Conservation (phyloP, 1,140 invertebrate genomes). For the Drosophila ficusphila region DNA sequence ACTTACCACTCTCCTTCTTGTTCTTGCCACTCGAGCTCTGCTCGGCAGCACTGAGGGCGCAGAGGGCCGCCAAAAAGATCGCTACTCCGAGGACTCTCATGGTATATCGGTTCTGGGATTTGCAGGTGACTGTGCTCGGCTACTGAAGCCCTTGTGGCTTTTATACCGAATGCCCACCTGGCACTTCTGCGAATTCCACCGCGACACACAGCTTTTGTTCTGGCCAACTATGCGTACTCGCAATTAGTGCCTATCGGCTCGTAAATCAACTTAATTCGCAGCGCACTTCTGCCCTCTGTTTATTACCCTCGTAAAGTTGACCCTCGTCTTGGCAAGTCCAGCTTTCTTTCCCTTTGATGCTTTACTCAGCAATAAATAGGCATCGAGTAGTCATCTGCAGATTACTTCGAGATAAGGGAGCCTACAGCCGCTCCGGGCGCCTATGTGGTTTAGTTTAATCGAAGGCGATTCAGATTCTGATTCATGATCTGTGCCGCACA, state of each 20-base stretch:
- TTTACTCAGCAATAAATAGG: constrained; percentile 70
- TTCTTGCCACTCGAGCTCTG: neutral
- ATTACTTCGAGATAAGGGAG: constrained; percentile 15
- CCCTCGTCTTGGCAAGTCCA: constrained; percentile 43
- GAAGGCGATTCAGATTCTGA: constrained; percentile 15
- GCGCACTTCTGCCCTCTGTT: constrained; percentile 19
- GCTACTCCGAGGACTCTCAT: constrained; percentile 31
- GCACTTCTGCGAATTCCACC: constrained; percentile 10
- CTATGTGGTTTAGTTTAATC: constrained; percentile 65
- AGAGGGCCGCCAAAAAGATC: constrained; percentile 8
- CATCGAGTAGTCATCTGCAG: constrained; percentile 43
- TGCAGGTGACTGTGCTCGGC: constrained; percentile 39
- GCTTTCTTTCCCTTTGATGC: constrained; percentile 21
- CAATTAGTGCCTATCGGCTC: constrained; percentile 52
- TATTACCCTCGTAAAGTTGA: constrained; percentile 60
- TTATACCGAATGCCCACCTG: constrained; percentile 31
- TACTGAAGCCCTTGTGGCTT: constrained; percentile 5
- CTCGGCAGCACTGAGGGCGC: constrained; percentile 9
- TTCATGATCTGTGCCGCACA: constrained; percentile 33
- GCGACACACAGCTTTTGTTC: too few relatives aligned
- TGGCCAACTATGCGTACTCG: constrained; percentile 7
- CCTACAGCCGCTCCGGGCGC: constrained; percentile 1
- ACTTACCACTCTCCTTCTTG: constrained; percentile 17
- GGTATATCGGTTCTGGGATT: constrained; percentile 26
- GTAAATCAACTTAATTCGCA: constrained; percentile 56